Base-by-base conservation (phyloP, 1,140 invertebrate species). In the Wasmannia auropunctata region DNA sequence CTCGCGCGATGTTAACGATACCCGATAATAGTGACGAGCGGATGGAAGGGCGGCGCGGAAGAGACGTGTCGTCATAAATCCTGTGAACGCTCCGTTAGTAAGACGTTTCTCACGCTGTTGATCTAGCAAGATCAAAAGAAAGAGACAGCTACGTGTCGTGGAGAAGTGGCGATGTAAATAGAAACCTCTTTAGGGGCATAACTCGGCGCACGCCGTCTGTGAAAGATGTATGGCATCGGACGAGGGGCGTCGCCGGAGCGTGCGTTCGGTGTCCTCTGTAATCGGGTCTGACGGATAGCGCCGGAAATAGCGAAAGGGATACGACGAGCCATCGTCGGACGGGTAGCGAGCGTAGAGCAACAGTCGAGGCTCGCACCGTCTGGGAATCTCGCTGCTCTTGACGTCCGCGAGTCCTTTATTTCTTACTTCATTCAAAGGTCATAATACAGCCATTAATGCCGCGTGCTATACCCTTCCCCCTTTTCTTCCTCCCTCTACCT, bases 201-300 rank as follows among this genome's bases (percentile, higher is more conserved):
- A 93, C 93, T 94, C 86, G 89, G 84, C 87, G 92, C 91, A 91
- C 91, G 91, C 92, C 91, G 94, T 88, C 93, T 93, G 93, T 93
- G 92, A 92, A 94, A 94, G 93, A 94, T 91, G 91, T 92, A 94
- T 91, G 90, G 90, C 90, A 89, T 86, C 81, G 81, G 88, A n/a
- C 19, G 89, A 93, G 92, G 72, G 94, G 93, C 93, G 94, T 91
- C 86, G 54, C 74, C 77, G 49, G 34, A 88, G 84, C 87, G 89
- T 86, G 90, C 91, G 87, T 85, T 88, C 90, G 89, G 91, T 88
- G 90, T 94, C 93, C n/a, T 93, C 91, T 92, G 89, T 95, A 94
- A 95, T 92, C 85, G 92, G 92, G 90, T 76, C 92, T 94, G 94
- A 95, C 94, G 93, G 93, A 95, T 95, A 93, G 92, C 93, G 94